Base-by-base conservation (phyloP, 2,797 vertebrate genomes). In the Phyllotis vaccarum region DNA sequence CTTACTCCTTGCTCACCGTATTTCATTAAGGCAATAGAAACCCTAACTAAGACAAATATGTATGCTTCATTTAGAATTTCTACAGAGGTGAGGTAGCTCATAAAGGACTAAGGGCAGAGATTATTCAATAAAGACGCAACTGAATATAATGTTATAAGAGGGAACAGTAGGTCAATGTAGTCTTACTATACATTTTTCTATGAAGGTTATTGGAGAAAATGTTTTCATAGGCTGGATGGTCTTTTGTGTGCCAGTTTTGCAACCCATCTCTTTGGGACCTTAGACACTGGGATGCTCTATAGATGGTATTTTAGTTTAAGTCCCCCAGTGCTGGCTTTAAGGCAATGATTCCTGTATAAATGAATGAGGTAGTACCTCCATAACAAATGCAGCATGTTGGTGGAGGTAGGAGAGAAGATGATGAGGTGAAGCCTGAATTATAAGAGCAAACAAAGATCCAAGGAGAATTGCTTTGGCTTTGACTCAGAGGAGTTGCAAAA, bases 191-290 rank as follows among this genome's bases (percentile, higher is more conserved):
- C 24, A 60, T 80, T 88, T 90, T 92, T 62, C 80, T 81, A 56
- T 75, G 37, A 90, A 78, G 46, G 93, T 72, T 74, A 90, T 68
- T 54, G 16, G 40, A 89, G 68, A 94, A 17, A 49, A 90, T 80
- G 40, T 94, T 90, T 95, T 43, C 34, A 87, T 72, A 80, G 64
- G 60, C 3, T 86, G 64, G 29, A 60, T n/a, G 88, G 49, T 43
- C 83, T 86, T 95, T 83, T 95, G 49, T 62, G 46, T 64, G 16
- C 86, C 91, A 82, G 17, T 83, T 90, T 7, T 92, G 76, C 22
- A 93, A 70, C 66, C 37, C 83, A 46, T 72, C 37, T 76, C 70
- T 93, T 85, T 85, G 62, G 81, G 56, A 93, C 22, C 37, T 60
- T 46, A 94, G 6, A 94, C 49, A 52, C 83, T 86, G 82, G 60